Evolutionary conservation across 2,113 vertebrate genomes (phyloP).

Genomic region (Triplophysa rosa): DNA sequence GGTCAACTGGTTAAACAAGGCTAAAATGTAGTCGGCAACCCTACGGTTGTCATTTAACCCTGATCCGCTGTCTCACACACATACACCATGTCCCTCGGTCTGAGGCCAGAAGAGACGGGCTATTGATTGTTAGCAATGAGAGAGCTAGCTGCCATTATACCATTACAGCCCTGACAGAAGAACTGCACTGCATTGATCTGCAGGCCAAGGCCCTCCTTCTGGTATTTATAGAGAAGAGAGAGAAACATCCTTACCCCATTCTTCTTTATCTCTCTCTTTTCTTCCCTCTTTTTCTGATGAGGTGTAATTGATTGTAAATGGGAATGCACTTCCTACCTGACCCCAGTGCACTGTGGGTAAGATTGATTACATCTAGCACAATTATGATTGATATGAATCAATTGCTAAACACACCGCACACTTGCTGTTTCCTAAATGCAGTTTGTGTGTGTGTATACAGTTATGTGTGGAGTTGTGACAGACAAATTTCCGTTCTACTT

Average conservation of each 20-base stretch:
- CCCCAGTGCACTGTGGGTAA: slow-evolving; percentile 85
- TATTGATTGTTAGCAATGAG: slow-evolving; percentile 84
- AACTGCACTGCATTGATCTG: slow-evolving; percentile 86
- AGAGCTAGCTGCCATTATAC: slow-evolving; percentile 81
- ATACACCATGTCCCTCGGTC: slow-evolving; percentile 62
- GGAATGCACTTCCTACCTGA: slow-evolving; percentile 87
- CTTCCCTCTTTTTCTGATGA: slow-evolving; percentile 59
- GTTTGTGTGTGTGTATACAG: slow-evolving; percentile 15
- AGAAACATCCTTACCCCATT: slow-evolving; percentile 46
- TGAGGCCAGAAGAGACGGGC: slow-evolving; percentile 70
- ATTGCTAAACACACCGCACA: slow-evolving; percentile 75
- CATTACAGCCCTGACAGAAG: slow-evolving; percentile 84
- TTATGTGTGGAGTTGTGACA: too few relatives aligned
- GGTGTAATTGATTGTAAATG: slow-evolving; percentile 94
- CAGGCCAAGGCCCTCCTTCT: slow-evolving; percentile 76
- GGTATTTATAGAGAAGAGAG: slow-evolving; percentile 87
- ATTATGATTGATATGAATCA: slow-evolving; percentile 93
- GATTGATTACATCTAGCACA: slow-evolving; percentile 91
- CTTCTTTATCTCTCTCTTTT: slow-evolving; percentile 64
- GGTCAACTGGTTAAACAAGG: slow-evolving; percentile 30
- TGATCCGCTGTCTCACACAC: slow-evolving; percentile 18
- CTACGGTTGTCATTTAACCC: slow-evolving; percentile 67
- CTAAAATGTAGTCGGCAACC: slow-evolving; percentile 35
- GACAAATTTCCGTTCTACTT: too few relatives aligned
- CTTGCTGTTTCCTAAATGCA: slow-evolving; percentile 64